phyloP scores from a whole-genome alignment of 2,113 vertebrate genomes.

The Pipa parva region DNA sequence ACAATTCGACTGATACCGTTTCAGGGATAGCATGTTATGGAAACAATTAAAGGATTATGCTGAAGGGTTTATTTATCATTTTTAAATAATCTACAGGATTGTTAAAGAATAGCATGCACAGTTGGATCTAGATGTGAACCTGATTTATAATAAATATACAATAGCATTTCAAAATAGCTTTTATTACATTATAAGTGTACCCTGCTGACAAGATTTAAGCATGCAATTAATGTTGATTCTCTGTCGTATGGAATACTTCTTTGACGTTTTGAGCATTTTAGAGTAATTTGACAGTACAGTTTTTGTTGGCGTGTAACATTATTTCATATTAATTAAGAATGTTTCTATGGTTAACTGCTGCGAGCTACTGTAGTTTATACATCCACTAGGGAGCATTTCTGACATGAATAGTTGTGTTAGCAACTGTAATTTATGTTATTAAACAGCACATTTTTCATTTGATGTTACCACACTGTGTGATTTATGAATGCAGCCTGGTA shows the following conservation, averaged over 20 bases:
- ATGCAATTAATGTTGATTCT: constrained; percentile 35
- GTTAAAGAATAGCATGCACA: constrained; percentile 8
- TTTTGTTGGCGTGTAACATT: constrained; percentile 41
- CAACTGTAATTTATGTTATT: constrained; percentile 37
- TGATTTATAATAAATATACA: constrained; percentile 28
- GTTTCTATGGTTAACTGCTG: constrained; percentile 38
- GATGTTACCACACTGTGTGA: constrained; percentile 40
- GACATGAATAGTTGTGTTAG: constrained; percentile 38
- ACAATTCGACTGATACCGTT: no score
- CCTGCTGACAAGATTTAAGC: constrained; percentile 34
- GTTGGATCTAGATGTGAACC: constrained; percentile 10
- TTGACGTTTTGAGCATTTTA: constrained; percentile 38
- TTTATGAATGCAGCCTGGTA: constrained; percentile 28
- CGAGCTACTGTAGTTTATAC: constrained; percentile 35
- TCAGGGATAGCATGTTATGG: not conserved
- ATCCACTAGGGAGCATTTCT: constrained; percentile 25
- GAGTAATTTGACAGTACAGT: constrained; percentile 28
- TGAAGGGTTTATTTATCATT: constrained; percentile 18
- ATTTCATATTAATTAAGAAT: constrained; percentile 42
- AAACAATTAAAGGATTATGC: not conserved
- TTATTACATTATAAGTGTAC: constrained; percentile 32
- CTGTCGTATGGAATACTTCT: constrained; percentile 18
- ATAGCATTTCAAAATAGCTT: constrained; percentile 25
- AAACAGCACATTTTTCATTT: constrained; percentile 41
- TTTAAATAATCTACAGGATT: constrained; percentile 19